A percentile compares a stretch with the other conserved stretches of the same genome.
Conservation (phyloP, 2,888 invertebrate species). For the Athrips mouffetella region DNA sequence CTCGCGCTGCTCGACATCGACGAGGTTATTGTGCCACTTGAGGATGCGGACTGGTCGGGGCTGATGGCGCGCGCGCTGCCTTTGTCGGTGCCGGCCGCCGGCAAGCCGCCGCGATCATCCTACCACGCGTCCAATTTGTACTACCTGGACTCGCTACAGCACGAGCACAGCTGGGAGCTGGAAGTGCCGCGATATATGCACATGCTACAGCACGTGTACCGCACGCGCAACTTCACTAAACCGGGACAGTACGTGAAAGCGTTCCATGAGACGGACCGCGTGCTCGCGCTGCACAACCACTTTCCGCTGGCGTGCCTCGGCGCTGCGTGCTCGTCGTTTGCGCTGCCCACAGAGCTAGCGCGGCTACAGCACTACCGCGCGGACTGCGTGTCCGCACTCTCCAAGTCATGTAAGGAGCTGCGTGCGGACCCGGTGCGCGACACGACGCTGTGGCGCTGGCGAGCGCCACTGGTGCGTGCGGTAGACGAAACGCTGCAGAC, state of each 20-base stretch:
- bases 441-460: slow-evolving; percentile 92
- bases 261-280: slow-evolving; percentile 94
- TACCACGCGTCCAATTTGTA: slow-evolving; percentile 95
- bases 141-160: slow-evolving; percentile 91
- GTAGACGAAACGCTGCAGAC: slow-evolving; percentile 83
- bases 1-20: slow-evolving; percentile 95
- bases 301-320: slow-evolving; percentile 93
- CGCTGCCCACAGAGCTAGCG: slow-evolving; percentile 89
- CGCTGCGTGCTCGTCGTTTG: slow-evolving; percentile 89
- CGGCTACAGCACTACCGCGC: slow-evolving; percentile 96
- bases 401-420: slow-evolving; percentile 90
- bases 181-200: slow-evolving; percentile 93
- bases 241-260: slow-evolving; percentile 96
- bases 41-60: slow-evolving; percentile 85
- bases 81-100: slow-evolving; percentile 77
- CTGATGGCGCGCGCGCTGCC: slow-evolving; percentile 86
- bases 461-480: slow-evolving; percentile 84
- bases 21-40: slow-evolving; percentile 95
- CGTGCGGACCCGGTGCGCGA: slow-evolving; percentile 90
- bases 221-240: slow-evolving; percentile 94
- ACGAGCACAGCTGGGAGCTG: slow-evolving; percentile 87
- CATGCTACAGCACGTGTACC: slow-evolving; percentile 94
- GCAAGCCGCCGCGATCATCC: slow-evolving; percentile 81
- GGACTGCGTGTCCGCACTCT: slow-evolving; percentile 92
- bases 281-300: slow-evolving; percentile 94